Evolutionary conservation across 2,888 invertebrate genomes (phyloP).

Genomic region (Agrotis exclamationis): DNA sequence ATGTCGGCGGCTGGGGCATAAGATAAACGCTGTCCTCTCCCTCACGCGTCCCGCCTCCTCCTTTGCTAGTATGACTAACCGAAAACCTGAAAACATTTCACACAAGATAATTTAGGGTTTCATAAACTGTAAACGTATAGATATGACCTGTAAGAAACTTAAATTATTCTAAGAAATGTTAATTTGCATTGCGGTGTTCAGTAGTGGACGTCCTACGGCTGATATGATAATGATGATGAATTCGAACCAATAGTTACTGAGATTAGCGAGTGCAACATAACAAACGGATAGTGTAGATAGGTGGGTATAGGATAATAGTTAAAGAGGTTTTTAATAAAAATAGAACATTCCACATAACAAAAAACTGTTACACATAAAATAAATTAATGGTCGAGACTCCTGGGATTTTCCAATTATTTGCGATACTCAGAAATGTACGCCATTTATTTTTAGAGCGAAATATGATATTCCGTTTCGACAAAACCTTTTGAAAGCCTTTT

Average conservation of each 20-base stretch:
- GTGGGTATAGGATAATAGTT: background rate
- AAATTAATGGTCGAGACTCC: background rate
- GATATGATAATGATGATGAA: no score
- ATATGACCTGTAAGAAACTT: background rate
- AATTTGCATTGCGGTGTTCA: slow-evolving; percentile 6
- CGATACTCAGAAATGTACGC: slow-evolving; percentile 51
- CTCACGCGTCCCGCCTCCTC: no score
- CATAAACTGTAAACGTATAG: no score
- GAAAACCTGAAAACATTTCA: no score
- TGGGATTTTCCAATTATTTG: slow-evolving; percentile 36
- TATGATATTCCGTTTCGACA: slow-evolving; percentile 59
- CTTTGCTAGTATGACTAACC: no score
- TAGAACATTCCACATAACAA: background rate
- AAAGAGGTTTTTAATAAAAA: background rate
- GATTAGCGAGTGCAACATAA: no score
- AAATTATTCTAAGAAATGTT: slow-evolving; percentile 19
- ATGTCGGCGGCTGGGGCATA: no score
- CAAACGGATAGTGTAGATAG: no score
- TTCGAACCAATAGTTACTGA: no score
- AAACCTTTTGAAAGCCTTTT: slow-evolving; percentile 59
- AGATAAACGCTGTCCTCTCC: no score
- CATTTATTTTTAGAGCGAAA: slow-evolving; percentile 48
- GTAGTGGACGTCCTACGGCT: no score
- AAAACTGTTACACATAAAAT: background rate
- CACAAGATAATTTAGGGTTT: no score